phyloP scores from a whole-genome alignment of 2,797 vertebrate genomes.

The Poecile montanus region DNA sequence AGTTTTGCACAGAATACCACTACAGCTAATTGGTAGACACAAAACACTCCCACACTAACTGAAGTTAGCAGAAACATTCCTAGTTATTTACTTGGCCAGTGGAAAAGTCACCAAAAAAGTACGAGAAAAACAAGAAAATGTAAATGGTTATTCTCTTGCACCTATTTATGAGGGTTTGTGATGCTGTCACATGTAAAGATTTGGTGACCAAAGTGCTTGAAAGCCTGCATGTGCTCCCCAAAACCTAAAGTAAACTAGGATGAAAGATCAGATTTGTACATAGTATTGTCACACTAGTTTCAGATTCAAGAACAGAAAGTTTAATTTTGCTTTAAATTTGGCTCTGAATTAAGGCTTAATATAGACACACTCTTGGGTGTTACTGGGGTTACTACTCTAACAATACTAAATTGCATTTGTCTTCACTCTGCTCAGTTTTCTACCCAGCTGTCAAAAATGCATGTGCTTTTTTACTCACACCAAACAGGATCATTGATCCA shows the following conservation, averaged over 20 bases:
- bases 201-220: not conserved
- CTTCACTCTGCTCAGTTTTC: not conserved
- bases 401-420: not conserved
- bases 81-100: not conserved
- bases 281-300: not conserved
- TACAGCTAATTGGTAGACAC: not conserved
- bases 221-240: not conserved
- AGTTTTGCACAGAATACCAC: not conserved
- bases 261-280: not conserved
- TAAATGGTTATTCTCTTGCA: not conserved
- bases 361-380: not conserved
- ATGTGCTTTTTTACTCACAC: fast-evolving
- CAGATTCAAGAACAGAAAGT: not conserved
- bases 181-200: not conserved
- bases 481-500: not conserved
- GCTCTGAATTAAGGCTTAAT: not conserved
- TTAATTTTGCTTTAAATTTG: not conserved
- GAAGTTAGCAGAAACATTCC: not conserved
- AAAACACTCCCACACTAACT: not conserved
- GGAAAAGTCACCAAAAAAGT: not conserved
- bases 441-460: not conserved
- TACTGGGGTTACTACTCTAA: not conserved
- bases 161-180: not conserved
- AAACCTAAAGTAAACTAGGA: not conserved
- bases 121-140: not conserved